These are phyloP conservation scores for Auanema freiburgensis DNA, from an alignment of 2,888 invertebrate genomes.

Conservation along the genomic window DNA sequence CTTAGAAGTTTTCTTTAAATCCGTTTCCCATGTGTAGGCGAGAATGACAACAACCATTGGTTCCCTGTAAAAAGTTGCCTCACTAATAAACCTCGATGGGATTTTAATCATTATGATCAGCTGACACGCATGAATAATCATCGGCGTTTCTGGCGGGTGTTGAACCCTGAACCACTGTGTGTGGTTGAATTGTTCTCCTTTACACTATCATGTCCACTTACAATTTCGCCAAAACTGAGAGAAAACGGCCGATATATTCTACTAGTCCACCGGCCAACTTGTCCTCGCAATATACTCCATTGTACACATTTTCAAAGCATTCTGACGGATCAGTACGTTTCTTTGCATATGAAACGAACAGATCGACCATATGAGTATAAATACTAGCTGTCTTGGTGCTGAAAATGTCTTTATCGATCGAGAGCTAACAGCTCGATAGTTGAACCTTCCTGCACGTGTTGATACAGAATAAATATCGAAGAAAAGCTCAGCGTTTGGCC, in stretches of 20 bases:
- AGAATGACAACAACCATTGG: too few species aligned
- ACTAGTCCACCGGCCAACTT: slow-evolving; percentile 27
- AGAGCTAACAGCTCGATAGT: too few species aligned
- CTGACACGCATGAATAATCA: slow-evolving; percentile 34
- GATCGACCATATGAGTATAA: too few species aligned
- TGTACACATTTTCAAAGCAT: slow-evolving; percentile 19
- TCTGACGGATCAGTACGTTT: too few species aligned
- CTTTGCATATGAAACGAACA: too few species aligned
- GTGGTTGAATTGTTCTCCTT: background rate
- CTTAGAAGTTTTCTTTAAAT: too few species aligned
- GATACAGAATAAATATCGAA: too few species aligned
- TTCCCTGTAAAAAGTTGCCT: slow-evolving; percentile 12
- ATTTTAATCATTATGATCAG: slow-evolving; percentile 28
- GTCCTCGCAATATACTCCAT: slow-evolving; percentile 18
- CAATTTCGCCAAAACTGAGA: slow-evolving; percentile 23
- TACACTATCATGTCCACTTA: slow-evolving; percentile 11
- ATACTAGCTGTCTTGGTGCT: too few species aligned
- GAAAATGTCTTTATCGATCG: too few species aligned
- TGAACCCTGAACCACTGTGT: slow-evolving; percentile 7
- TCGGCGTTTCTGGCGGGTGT: slow-evolving; percentile 7
- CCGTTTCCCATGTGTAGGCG: too few species aligned
- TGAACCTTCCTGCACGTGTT: too few species aligned
- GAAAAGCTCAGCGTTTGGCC: too few species aligned
- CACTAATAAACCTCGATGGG: slow-evolving; percentile 16
- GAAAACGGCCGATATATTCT: slow-evolving; percentile 31